Evolutionary conservation across 2,113 vertebrate species (phyloP).

Genomic region (Cathartes aura): DNA sequence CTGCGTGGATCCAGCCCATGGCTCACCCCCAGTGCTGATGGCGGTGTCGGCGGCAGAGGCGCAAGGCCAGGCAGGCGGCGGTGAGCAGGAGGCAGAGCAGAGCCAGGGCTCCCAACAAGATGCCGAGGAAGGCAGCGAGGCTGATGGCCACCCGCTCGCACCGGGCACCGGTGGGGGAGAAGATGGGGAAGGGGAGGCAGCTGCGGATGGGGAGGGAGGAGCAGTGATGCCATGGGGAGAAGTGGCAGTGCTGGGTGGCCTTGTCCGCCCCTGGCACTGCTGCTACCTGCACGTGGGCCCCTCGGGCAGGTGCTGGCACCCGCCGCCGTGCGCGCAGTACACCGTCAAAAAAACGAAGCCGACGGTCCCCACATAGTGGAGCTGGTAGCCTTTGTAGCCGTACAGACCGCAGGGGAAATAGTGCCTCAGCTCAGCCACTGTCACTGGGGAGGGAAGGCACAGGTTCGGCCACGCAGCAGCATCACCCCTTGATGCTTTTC

Average conservation of each 20-base stretch:
- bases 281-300: slow-evolving; percentile 42
- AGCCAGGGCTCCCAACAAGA: slow-evolving; percentile 69
- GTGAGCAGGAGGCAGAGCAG: slow-evolving; percentile 35
- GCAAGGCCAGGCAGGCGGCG: neutral
- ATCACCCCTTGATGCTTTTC: neutral
- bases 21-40: neutral
- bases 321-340: neutral
- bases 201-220: neutral
- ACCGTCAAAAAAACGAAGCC: too few species aligned
- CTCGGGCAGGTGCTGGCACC: slow-evolving; percentile 16
- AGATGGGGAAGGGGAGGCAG: slow-evolving; percentile 50
- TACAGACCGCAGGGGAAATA: slow-evolving; percentile 35
- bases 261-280: rapidly evolving
- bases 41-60: neutral
- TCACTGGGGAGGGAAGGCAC: neutral
- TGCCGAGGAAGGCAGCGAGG: slow-evolving; percentile 53
- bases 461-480: rapidly evolving
- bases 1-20: rapidly evolving
- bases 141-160: slow-evolving; percentile 67
- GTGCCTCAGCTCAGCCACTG: slow-evolving; percentile 3
- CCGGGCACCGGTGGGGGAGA: neutral
- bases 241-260: rapidly evolving
- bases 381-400: slow-evolving; percentile 12
- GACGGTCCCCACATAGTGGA: rapidly evolving
- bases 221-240: rapidly evolving